Percentiles rank a stretch among this genome's conserved stretches.
phyloP scores from a whole-genome alignment of 2,888 invertebrate species.

The Agrotis clavis region DNA sequence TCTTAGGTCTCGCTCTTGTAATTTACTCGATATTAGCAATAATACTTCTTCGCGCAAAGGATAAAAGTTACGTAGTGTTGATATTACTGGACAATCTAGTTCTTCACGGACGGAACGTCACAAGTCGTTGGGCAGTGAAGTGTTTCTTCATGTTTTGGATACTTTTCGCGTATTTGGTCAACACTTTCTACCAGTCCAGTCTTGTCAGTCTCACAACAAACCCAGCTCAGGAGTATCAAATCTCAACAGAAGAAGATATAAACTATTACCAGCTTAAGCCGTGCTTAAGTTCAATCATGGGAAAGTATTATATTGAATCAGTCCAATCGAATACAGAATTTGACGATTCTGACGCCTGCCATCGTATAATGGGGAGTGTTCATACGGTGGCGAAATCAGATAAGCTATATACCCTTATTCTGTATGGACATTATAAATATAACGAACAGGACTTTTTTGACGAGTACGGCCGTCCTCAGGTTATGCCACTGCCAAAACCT shows the following conservation, averaged over 20 bases:
- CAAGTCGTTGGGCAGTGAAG: conserved; percentile 47
- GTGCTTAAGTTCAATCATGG: conserved; percentile 60
- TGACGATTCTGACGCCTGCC: conserved; percentile 34
- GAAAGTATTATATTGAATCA: conserved; percentile 55
- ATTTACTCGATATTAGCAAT: conserved; percentile 47
- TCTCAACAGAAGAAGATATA: conserved; percentile 55
- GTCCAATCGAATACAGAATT: conserved; percentile 30
- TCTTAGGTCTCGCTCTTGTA: conserved; percentile 47
- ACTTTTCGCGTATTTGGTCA: conserved; percentile 70
- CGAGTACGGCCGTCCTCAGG: conserved; percentile 61
- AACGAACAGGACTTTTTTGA: conserved; percentile 69
- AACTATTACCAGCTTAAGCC: conserved; percentile 26
- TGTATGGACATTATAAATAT: conserved; percentile 70
- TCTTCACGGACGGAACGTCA: conserved; percentile 43
- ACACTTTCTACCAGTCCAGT: conserved; percentile 67
- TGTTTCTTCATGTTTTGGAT: conserved; percentile 73
- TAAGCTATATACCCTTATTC: conserved; percentile 69
- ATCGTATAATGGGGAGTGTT: conserved; percentile 67
- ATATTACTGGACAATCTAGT: conserved; percentile 39
- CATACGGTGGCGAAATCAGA: conserved; percentile 68
- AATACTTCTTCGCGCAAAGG: conserved; percentile 37
- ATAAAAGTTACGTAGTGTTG: conserved; percentile 46
- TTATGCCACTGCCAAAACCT: conserved; percentile 68
- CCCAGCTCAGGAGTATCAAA: conserved; percentile 62
- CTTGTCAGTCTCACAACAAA: conserved; percentile 68